Percentiles rank a stretch among this genome's conserved stretches.
Evolutionary conservation across 2,797 vertebrate genomes (phyloP).

Genomic region (Cossypha niveicapilla): DNA sequence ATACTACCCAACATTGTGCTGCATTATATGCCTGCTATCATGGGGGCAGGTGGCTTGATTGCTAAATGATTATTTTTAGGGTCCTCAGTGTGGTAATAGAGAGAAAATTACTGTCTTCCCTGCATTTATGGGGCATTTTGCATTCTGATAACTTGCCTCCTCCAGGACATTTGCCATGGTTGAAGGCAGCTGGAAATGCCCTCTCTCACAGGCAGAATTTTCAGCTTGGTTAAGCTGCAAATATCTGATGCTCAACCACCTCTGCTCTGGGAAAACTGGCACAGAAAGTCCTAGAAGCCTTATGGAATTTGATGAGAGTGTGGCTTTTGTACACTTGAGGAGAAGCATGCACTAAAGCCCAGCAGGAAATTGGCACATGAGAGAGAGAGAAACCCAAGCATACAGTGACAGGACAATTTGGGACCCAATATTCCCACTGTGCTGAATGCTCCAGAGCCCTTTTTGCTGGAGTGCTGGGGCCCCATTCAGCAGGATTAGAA

Average conservation of each 20-base stretch:
- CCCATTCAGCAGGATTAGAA: background rate
- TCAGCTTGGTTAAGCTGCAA: background rate
- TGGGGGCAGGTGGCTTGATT: background rate
- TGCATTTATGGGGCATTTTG: background rate
- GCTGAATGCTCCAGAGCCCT: background rate
- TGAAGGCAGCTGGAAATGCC: background rate
- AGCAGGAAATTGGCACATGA: background rate
- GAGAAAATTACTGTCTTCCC: background rate
- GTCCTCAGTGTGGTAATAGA: background rate
- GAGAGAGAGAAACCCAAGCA: background rate
- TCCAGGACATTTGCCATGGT: background rate
- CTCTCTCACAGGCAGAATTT: background rate
- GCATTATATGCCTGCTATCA: background rate
- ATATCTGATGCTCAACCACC: background rate
- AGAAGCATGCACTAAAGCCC: accelerated
- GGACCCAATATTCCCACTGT: background rate
- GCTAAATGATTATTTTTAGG: background rate
- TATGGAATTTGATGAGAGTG: background rate
- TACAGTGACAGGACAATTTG: background rate
- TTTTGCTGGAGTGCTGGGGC: background rate
- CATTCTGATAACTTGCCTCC: background rate
- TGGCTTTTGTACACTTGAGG: background rate
- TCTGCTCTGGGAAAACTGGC: background rate
- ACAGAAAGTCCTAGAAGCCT: background rate
- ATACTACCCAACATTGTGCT: background rate